These are phyloP conservation scores for human (Homo sapiens) DNA, from an alignment of 2,113 vertebrate species.

Conservation along the genomic window GRCh38 chr14:103092001-103092500, in stretches of 20 bases:
- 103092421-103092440: neutral
- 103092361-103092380: neutral
- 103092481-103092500: neutral
- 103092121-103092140: neutral
- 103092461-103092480: neutral
- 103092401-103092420: neutral
- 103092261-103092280: neutral
- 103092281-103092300: neutral
- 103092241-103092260: slow-evolving; percentile 31
- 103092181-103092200: neutral
- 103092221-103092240: slow-evolving; percentile 17
- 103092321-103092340: neutral
- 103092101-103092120: neutral
- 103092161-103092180: rapidly evolving
- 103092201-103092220: neutral
- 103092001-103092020: neutral
- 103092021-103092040: neutral
- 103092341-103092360: neutral
- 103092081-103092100: neutral
- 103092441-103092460: neutral
- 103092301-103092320: neutral
- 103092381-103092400: neutral
- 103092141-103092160: no score
- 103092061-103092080: neutral
- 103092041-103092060: neutral